phyloP scores from a whole-genome alignment of 1,140 invertebrate species.

The Hyles vespertilio region DNA sequence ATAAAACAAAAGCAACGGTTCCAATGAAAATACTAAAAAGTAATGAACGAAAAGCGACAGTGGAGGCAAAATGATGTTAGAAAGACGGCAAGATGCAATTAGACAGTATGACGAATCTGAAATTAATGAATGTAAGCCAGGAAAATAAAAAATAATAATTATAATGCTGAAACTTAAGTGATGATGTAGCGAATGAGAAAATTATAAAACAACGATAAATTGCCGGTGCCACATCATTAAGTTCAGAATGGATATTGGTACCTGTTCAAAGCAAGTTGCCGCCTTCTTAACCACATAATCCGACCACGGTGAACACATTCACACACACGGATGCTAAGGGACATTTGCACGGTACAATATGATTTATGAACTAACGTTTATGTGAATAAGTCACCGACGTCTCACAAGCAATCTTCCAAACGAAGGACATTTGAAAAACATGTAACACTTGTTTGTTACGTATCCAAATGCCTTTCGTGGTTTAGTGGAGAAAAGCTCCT shows the following conservation, averaged over 20 bases:
- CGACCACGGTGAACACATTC: background rate
- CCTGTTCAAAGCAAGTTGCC: conserved; percentile 67
- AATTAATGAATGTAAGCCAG: conserved; percentile 61
- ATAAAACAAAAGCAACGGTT: conserved; percentile 5
- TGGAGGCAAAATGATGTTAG: conserved; percentile 51
- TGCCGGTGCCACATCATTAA: conserved; percentile 71
- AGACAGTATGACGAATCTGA: conserved; percentile 55
- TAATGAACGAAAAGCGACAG: conserved; percentile 23
- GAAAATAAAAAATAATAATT: conserved; percentile 55
- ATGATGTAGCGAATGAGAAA: conserved; percentile 61
- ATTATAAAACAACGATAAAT: conserved; percentile 36
- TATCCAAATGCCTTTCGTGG: background rate
- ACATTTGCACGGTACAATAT: background rate
- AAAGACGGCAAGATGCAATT: conserved; percentile 74
- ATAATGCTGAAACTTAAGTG: conserved; percentile 37
- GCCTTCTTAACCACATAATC: conserved; percentile 50
- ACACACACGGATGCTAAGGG: background rate
- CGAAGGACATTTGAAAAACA: background rate
- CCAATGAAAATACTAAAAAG: conserved; percentile 1
- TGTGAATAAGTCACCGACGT: background rate
- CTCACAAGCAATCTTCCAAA: background rate
- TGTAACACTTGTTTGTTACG: background rate
- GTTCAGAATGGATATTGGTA: conserved; percentile 35
- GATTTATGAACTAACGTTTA: background rate
- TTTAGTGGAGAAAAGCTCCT: too few species aligned